Evolutionary conservation across 2,797 vertebrate species (phyloP).

Genomic region (Mormyrops attenuatus): DNA sequence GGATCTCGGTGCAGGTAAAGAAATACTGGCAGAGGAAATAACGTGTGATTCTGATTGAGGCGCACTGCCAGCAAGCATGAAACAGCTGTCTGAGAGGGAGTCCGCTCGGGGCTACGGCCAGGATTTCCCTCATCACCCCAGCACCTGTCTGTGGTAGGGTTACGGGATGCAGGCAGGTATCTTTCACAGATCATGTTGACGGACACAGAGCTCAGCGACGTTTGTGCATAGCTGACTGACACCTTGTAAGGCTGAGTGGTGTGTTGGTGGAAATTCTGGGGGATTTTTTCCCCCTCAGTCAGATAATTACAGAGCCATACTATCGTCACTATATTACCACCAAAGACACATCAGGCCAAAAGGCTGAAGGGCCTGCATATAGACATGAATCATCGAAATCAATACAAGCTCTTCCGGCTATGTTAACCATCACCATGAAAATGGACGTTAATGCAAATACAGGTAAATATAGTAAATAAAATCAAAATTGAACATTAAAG

Average conservation of each 20-base stretch:
- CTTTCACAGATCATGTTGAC: slow-evolving; percentile 12
- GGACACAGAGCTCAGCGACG: neutral
- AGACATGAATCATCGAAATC: neutral
- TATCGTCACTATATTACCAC: neutral
- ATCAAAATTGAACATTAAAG: neutral
- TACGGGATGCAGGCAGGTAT: slow-evolving; percentile 42
- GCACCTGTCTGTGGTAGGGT: slow-evolving; percentile 53
- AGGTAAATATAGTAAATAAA: neutral
- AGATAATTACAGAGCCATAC: neutral
- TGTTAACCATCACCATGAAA: neutral
- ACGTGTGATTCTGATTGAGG: slow-evolving; percentile 56
- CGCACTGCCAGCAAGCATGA: slow-evolving; percentile 55
- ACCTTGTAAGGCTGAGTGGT: slow-evolving; percentile 17
- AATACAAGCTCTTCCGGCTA: neutral
- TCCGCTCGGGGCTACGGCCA: slow-evolving; percentile 49
- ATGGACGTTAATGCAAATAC: neutral
- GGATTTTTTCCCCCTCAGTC: neutral
- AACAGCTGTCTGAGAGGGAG: slow-evolving; percentile 55
- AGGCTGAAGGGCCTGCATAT: neutral
- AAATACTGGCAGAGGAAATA: slow-evolving; percentile 52
- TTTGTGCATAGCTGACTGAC: slow-evolving; percentile 25
- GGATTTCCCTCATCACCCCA: slow-evolving; percentile 45
- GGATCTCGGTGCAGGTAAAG: slow-evolving; percentile 56
- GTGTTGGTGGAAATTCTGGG: neutral
- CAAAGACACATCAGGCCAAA: neutral